Evolutionary conservation across 1,140 invertebrate species (phyloP), one percentile per base, ranked within the genome.

Genomic region (Temnothorax longispinosus): DNA sequence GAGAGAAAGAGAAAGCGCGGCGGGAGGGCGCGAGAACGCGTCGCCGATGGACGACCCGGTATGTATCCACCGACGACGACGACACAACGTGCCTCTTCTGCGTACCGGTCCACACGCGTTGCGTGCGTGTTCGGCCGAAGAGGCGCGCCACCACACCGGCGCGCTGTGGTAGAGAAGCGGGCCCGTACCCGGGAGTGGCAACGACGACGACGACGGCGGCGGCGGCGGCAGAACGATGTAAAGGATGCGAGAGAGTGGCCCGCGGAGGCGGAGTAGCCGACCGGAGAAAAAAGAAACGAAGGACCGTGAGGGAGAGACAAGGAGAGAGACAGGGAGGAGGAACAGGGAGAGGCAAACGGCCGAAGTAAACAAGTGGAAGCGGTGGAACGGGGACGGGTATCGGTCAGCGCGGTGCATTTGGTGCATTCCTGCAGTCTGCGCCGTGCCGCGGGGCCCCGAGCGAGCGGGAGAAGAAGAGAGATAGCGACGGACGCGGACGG

Each of bases 351-450:
- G 76, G 77, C 58, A 78, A 74, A 65, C 86, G 87, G 85, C 81
- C 87, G 93, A 93, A 93, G 93, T 94, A 94, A 94, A 94, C 93
- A 94, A 94, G 93, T 92, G 91, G 92, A 92, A 90, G 86, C 72
- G 65, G 88, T 85, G 85, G 84, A 86, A 92, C 85, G 81, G 72
- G 86, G 89, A 90, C 80, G 88, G 56, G 84, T 85, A 92, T 85
- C 85, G 92, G 91, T 92, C 92, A 92, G 91, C 89, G 92, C 92
- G 91, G 92, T 93, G 92, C 93, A 94, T 94, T 94, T 92, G 90
- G 92, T 92, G 92, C 94, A 94, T 94, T 94, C 94, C 93, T 92
- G 88, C 67, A 93, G 93, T 93, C 92, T 94, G 92, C 90, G 84
- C 87, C 85, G 89, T 85, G 89, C 74, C 88, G 90, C 75, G 62